phyloP scores from a whole-genome alignment of 2,113 vertebrate species.

The Tursiops truncatus region DNA sequence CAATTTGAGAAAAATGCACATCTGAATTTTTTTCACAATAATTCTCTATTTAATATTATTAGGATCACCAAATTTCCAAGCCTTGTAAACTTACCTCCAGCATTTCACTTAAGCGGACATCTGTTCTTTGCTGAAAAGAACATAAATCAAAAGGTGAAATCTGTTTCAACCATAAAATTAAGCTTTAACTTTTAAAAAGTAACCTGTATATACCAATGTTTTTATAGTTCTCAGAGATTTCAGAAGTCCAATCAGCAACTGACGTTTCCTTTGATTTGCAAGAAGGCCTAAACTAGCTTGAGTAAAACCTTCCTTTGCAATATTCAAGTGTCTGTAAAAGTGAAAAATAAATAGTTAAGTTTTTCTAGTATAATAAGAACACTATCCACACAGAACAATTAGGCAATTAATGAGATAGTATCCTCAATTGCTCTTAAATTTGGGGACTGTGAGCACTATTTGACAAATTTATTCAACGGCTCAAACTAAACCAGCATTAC shows the following conservation, averaged over 20 bases:
- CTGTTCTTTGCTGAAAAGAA: conserved; percentile 95
- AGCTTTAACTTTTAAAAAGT: conserved; percentile 47
- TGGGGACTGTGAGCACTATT: not conserved
- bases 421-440: not conserved
- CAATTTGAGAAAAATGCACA: not conserved
- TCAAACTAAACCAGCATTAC: not conserved
- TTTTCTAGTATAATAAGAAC: conserved; percentile 15
- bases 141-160: conserved; percentile 23
- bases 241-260: conserved; percentile 94
- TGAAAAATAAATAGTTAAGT: conserved; percentile 45
- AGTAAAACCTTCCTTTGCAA: conserved; percentile 96
- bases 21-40: conserved; percentile 7
- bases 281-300: conserved; percentile 96
- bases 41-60: not conserved
- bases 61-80: conserved; percentile 19
- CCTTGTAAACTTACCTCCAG: conserved; percentile 90
- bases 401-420: not conserved
- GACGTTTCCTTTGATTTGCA: conserved; percentile 96
- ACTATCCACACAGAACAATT: not conserved
- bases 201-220: conserved; percentile 89
- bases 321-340: conserved; percentile 89
- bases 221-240: conserved; percentile 99
- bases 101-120: conserved; percentile 98
- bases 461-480: not conserved
- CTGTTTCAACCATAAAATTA: conserved; percentile 31